Evolutionary conservation across 2,113 vertebrate genomes (phyloP), one percentile per base, ranked within the genome.

Genomic region (Trochalopteron elliotii): DNA sequence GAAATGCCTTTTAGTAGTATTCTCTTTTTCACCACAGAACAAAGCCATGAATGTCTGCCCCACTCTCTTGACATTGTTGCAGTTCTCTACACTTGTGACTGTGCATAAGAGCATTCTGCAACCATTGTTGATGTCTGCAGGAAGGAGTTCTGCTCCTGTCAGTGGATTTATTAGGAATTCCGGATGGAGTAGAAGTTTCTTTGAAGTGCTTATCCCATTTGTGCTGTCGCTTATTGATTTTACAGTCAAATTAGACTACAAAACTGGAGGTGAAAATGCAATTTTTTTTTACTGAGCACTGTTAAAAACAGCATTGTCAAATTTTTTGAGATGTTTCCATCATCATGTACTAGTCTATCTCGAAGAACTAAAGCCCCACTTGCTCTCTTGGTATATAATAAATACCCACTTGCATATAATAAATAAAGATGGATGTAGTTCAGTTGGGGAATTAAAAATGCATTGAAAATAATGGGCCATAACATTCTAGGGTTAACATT

Each of bases 401-500:
- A n/a, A n/a, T n/a, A n/a, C n/a, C n/a, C n/a, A n/a, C n/a, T n/a
- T n/a, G 90, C 71, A 75, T 40, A 83, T 96, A 97, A 97, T 97
- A 97, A 97, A 96, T 97, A 97, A n/a, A n/a, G 91, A 95, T 83
- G 85, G 83, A 95, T 96, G 87, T 94, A 96, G 94, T 97, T 98
- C 93, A 96, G 83, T 93, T 97, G 76, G 56, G 76, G 96, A 97
- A 93, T 97, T 98, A 94, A 97, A 98, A 98, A 97, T 97, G 88
- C 91, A 81, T 96, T 95, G 97, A 97, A 98, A 98, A 98, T 98
- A 98, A 98, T 98, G 98, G 96, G 44, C 94, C 98, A 98, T 98
- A 98, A 97, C 97, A 97, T 95, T 94, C 92, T 96, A 97, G 97
- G 95, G 96, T 98, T 98, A 98, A 98, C 97, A 97, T 98, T 98